Percentiles rank a stretch among this genome's conserved stretches.
phyloP scores from a whole-genome alignment of 1,140 invertebrate species.

The Papilio xuthus region DNA sequence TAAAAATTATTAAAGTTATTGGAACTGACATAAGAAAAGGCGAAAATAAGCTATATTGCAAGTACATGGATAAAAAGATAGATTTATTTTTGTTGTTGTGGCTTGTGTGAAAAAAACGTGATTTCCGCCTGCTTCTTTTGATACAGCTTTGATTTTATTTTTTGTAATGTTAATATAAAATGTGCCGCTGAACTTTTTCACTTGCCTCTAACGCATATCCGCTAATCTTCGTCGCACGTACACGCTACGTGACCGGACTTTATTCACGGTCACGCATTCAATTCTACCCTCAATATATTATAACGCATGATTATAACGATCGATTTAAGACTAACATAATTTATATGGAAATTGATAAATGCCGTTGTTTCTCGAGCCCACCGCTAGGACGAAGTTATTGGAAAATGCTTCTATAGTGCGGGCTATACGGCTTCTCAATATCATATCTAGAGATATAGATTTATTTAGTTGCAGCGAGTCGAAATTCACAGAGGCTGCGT shows the following conservation, averaged over 20 bases:
- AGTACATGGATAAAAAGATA: no score
- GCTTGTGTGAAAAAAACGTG: background rate
- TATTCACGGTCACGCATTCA: background rate
- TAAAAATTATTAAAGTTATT: background rate
- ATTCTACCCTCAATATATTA: background rate
- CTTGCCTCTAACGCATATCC: background rate
- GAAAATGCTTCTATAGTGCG: no score
- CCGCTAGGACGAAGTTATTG: no score
- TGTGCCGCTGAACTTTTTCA: background rate
- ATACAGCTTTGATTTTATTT: background rate
- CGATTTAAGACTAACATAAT: background rate
- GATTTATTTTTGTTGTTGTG: no score
- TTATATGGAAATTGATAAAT: background rate
- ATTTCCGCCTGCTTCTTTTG: background rate
- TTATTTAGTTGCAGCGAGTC: no score
- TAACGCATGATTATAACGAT: background rate
- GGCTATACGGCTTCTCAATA: no score
- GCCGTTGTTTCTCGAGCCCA: no score
- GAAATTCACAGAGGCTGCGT: no score
- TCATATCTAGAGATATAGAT: no score
- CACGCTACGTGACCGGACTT: background rate
- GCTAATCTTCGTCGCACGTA: conserved; percentile 4
- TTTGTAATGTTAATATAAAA: conserved; percentile 12
- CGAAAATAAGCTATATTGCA: no score
- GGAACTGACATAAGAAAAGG: no score